phyloP scores from a whole-genome alignment of 2,113 vertebrate genomes.

The Megatriorchis doriae region DNA sequence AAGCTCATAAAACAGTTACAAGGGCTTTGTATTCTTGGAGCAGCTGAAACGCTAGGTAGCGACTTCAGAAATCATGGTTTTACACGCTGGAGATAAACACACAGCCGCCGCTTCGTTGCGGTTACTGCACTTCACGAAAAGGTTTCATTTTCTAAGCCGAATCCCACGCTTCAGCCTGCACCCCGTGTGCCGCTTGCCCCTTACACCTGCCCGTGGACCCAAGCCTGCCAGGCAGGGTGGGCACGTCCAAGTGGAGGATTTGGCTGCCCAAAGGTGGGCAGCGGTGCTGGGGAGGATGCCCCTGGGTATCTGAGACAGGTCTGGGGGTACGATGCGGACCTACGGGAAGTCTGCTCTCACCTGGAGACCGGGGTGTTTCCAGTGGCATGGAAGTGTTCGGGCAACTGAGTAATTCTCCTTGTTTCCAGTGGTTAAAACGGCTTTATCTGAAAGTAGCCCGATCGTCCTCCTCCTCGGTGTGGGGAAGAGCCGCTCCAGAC shows the following conservation, averaged over 20 bases:
- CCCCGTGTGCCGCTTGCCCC: background rate
- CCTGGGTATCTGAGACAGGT: background rate
- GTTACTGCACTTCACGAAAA: background rate
- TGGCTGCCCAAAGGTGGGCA: background rate
- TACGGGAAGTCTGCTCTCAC: fast-evolving
- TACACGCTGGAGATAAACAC: fast-evolving
- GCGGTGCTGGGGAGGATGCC: fast-evolving
- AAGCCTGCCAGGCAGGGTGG: background rate
- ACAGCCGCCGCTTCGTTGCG: fast-evolving
- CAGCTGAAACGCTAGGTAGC: background rate
- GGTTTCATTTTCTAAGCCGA: background rate
- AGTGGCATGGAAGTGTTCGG: fast-evolving
- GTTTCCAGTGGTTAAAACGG: background rate
- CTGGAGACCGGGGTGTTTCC: fast-evolving
- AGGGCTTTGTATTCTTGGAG: background rate
- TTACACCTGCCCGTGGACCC: background rate
- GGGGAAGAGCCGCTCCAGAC: background rate
- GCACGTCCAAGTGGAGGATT: fast-evolving
- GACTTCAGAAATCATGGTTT: background rate
- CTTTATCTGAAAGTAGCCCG: background rate
- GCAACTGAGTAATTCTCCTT: background rate
- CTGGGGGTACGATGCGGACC: fast-evolving
- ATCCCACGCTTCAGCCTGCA: background rate
- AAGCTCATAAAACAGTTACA: background rate
- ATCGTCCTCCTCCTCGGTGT: background rate